Evolutionary conservation across 2,113 vertebrate genomes (phyloP), one percentile per base, ranked within the genome.

Genomic region (Acrocephalus arundinaceus): DNA sequence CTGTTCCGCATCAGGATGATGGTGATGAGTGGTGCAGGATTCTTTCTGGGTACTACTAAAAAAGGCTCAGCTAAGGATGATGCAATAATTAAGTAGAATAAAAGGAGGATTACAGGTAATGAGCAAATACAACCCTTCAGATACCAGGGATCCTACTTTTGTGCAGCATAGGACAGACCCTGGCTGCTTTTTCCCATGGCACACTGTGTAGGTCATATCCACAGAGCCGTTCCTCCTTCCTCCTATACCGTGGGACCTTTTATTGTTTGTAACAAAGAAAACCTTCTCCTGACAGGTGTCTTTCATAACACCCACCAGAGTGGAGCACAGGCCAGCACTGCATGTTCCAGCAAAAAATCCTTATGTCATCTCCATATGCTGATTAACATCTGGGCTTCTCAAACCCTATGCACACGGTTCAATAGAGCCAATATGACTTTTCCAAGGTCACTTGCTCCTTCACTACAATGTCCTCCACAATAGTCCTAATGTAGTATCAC

Each of bases 131-230:
- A 3, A 25, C 11, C 7, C 20, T 79, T 82, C 1, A 2, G 25
- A 35, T 68, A 12, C 43, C 1, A 0, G 2, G 13, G 17, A 72
- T 66, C 28, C 6, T 1, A 0, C 9, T 67, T 66, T 63, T 4
- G 2, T 21, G 35, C 23, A 86, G 39, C 61, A 19, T 13, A 3
- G 2, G 25, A 52, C 17, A 39, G 61, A 63, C 4, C 9, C 28
- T 75, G 43, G 39, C 11, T 76, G 24, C 23, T 35, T 73, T 80
- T 94, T 77, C 30, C 45, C 15, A 31, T 0, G 2, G 3, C 28
- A 51, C 6, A 1, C 13, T 63, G 8, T 6, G 4, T 33, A 59
- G 39, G 28, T 55, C 17, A 28, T 2, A 1, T 33, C 35, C 45
- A 27, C 14, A 25, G 25, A 85, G 22, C 15, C 0, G 0, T n/a